Base-by-base conservation (phyloP, 2,113 vertebrate species). In the Shinisaurus crocodilurus region DNA sequence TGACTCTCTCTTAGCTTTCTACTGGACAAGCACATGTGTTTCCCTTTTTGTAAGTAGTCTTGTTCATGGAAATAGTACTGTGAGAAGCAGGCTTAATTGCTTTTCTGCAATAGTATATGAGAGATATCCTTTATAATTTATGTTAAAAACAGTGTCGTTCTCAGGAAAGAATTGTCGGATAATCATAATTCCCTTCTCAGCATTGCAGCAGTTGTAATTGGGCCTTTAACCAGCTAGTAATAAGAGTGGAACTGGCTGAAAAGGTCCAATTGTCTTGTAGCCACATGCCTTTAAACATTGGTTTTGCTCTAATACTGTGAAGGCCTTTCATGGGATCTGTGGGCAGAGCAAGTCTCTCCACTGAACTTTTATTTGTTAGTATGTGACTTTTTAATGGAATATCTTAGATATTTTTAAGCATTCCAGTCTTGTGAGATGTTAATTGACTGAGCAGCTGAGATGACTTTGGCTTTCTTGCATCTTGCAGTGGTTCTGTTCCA, bases 371-470 rank as follows among this genome's bases (percentile, higher is more conserved):
- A 82, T 45, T 57, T 57, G 50, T 81, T 57, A 82, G n/a, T 82
- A 34, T 63, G 60, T 91, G 95, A 6, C 86, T 72, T 83, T 57
- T 89, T 65, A 54, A 83, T 88, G 90, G 93, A 96, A 96, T 77
- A 91, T 94, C 93, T 92, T 77, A 90, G 95, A 95, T 97, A 93
- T 63, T 96, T 95, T 72, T 79, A 88, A 6, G 37, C 90, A 23
- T 81, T 86, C 81, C 92, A 70, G 34, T 43, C 3, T 29, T 92
- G 75, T 84, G 79, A 92, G 93, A 40, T 92, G 85, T 87, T 74
- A 86, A 80, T 94, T 95, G 87, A 93, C 88, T 18, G 79, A 23
- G 1, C 3, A 27, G 75, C 1, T 86, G 87, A 85, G 80, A n/a
- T 82, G 88, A 84, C 18, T 45, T 80, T 93, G 88, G 27, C 76